Base-by-base conservation (phyloP, 1,140 invertebrate species). In the Cotesia chilonis region DNA sequence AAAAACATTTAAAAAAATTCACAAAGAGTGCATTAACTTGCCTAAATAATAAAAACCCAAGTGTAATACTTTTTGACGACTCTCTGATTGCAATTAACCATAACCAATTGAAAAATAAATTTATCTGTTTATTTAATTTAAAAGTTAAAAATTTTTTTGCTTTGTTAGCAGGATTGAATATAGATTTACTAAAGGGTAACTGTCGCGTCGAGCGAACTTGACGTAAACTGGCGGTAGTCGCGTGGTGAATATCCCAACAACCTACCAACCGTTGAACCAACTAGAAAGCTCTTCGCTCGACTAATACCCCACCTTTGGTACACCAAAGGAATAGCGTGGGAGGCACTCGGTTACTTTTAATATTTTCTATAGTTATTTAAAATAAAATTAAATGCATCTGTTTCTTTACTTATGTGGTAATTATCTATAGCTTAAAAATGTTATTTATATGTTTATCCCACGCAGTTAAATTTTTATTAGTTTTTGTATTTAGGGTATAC, bases 321-420 rank as follows among this genome's bases (percentile, higher is more conserved):
- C 79, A 79, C 28, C 28, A 79, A 81, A 78, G 76, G 74, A 74
- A 73, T 76, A 79, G 80, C 78, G 82, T 80, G 82, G 82, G 81
- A 83, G 83, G 82, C 76, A 78, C 74, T 80, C 78, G 78, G 78
- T 78, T 77, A 80, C 79, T 81, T 79, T 76, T 59, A 63, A 77
- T 78, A 67, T 74, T 72, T 65, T n/a, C 57, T 66, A 37, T 51
- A 55, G 63, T 68, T 57, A 54, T 71, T 63, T 68, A 28, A 28
- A 28, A 28, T 60, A 68, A 68, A 70, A 47, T 9, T 10, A 47
- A 47, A 47, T 47, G 6, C 37, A 12, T 41, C n/a, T 74, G 51
- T 68, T 74, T 61, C 61, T 14, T 47, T 28, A 36, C 1, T 9
- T 47, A 47, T 47, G 6, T 47, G 41, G 41, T 47, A 47, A 47